A percentile compares a stretch with the other conserved stretches of the same genome.
These are phyloP conservation scores for Megastigmus dorsalis DNA, from an alignment of 2,888 invertebrate species.

Conservation along the genomic window DNA sequence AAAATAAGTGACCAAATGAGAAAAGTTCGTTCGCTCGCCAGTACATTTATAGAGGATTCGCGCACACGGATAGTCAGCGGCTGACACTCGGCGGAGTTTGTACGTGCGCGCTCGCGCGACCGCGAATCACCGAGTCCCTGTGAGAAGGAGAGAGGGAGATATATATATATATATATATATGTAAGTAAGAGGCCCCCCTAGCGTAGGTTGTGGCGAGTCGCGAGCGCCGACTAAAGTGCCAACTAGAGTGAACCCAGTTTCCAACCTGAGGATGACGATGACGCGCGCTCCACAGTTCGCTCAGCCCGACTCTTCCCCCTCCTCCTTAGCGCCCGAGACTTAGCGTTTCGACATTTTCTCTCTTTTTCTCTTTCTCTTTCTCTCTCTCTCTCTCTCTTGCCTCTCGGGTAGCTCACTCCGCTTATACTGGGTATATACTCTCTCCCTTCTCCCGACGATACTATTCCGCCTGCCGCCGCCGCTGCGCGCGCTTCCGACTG, in stretches of 20 bases:
- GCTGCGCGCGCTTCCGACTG: conserved; percentile 25
- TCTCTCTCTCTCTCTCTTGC: conserved; percentile 30
- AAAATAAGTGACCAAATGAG: no score
- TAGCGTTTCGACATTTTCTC: conserved; percentile 29
- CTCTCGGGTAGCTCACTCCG: no score
- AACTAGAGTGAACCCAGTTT: conserved; percentile 66
- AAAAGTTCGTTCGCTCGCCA: no score
- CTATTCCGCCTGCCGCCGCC: conserved; percentile 37
- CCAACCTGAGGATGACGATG: conserved; percentile 70
- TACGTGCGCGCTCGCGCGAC: not conserved
- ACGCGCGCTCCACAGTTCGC: conserved; percentile 38
- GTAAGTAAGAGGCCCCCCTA: not conserved
- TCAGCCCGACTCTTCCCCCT: conserved; percentile 23
- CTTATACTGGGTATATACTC: no score
- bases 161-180: no score
- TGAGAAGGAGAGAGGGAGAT: not conserved
- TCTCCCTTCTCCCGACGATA: conserved; percentile 37
- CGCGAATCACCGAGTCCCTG: not conserved
- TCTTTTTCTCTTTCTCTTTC: not conserved
- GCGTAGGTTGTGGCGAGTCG: conserved; percentile 64
- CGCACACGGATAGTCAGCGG: no score
- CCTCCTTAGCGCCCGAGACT: conserved; percentile 42
- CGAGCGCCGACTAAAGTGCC: conserved; percentile 72
- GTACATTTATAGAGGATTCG: no score
- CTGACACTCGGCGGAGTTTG: no score